Conservation (phyloP, 2,797 vertebrate species). For the Synanceia verrucosa region DNA sequence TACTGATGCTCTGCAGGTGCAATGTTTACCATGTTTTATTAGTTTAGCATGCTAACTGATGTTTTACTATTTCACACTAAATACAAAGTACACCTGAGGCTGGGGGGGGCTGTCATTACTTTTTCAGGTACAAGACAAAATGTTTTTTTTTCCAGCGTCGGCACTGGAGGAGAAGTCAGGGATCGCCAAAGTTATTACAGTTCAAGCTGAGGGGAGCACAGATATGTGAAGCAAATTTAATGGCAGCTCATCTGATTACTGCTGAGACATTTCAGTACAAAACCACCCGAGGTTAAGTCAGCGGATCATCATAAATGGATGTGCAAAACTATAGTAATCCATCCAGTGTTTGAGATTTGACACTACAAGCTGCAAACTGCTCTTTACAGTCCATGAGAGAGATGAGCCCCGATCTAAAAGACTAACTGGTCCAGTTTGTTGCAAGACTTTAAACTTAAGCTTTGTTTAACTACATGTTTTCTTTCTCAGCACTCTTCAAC, state of each 20-base stretch:
- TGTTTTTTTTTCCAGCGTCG: not conserved
- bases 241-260: not conserved
- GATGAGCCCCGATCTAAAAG: too few species aligned
- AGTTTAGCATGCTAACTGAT: not conserved
- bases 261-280: not conserved
- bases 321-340: too few species aligned
- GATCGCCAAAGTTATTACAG: not conserved
- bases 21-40: not conserved
- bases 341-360: too few species aligned
- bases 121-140: not conserved
- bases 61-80: not conserved
- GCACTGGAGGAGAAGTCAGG: not conserved
- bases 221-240: not conserved
- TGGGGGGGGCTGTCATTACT: not conserved
- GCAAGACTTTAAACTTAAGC: too few species aligned
- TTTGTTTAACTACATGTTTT: too few species aligned
- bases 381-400: too few species aligned
- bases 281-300: too few species aligned
- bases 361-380: too few species aligned
- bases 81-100: not conserved
- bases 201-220: not conserved
- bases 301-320: too few species aligned
- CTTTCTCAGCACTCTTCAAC: not conserved
- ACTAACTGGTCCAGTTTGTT: too few species aligned
- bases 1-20: not conserved